phyloP scores from a whole-genome alignment of 2,888 invertebrate species.

The Drosophila sordidula region DNA sequence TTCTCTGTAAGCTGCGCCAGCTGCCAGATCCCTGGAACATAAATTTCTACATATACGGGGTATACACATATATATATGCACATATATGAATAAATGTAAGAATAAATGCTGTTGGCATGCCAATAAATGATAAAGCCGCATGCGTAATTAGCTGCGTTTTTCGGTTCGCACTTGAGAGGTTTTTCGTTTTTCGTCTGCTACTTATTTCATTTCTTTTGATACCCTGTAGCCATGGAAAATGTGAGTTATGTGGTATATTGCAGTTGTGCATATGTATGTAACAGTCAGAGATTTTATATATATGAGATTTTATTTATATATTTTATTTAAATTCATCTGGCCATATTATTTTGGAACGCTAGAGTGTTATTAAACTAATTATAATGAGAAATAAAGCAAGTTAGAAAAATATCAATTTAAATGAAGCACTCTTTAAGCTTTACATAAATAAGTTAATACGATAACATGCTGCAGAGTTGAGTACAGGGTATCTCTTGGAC shows the following conservation, averaged over 20 bases:
- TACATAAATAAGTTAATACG: no score
- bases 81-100: background rate
- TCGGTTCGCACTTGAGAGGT: constrained; percentile 8
- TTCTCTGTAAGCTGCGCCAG: constrained; percentile 33
- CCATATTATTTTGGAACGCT: no score
- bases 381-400: no score
- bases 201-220: constrained; percentile 9
- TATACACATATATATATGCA: background rate
- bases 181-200: constrained; percentile 1
- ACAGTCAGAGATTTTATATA: no score
- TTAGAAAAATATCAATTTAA: no score
- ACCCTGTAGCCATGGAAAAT: background rate
- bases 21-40: constrained; percentile 9
- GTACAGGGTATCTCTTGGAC: background rate
- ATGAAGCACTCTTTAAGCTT: no score
- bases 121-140: constrained; percentile 45
- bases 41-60: constrained; percentile 1
- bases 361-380: no score
- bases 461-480: background rate
- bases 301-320: no score
- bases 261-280: background rate
- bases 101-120: constrained; percentile 20
- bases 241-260: background rate
- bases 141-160: constrained; percentile 50
- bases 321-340: no score